A percentile compares a stretch with the other conserved stretches of the same genome.
Conservation (phyloP, 30 jellyfish, hydroid and myxozoan species). For the Cassiopea xamachana region DNA sequence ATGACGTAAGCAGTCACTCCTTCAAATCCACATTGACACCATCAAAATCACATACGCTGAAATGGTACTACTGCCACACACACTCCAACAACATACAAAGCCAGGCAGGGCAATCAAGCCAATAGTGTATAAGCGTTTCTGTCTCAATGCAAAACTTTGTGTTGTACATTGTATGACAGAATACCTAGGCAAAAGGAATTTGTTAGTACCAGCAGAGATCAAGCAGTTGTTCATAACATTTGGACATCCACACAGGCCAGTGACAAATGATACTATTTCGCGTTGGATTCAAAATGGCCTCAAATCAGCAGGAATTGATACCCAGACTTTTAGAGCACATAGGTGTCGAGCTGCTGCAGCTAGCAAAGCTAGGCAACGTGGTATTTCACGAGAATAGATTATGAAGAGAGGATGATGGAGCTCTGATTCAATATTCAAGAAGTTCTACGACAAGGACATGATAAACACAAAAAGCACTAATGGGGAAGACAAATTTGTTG, state of each 20-base stretch:
- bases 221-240: constrained; percentile 26
- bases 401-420: constrained; percentile 35
- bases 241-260: constrained; percentile 49
- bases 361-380: constrained; percentile 33
- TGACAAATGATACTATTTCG: constrained; percentile 40
- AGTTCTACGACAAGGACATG: constrained; percentile 21
- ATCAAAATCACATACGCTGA: constrained; percentile 24
- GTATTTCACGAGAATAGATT: constrained; percentile 21
- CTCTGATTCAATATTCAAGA: constrained; percentile 9
- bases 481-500: constrained; percentile 3
- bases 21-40: constrained; percentile 5
- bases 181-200: constrained; percentile 31
- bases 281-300: constrained; percentile 45
- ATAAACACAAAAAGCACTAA: constrained; percentile 5
- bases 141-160: constrained; percentile 32
- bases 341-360: constrained; percentile 54
- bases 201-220: constrained; percentile 9
- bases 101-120: constrained; percentile 44
- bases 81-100: constrained; percentile 8
- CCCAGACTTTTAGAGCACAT: constrained; percentile 34
- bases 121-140: constrained; percentile 22
- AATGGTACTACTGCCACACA: constrained; percentile 36
- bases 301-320: constrained; percentile 32
- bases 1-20: constrained; percentile 34
- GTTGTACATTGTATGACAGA: constrained; percentile 8